Evolutionary conservation across 2,113 vertebrate genomes (phyloP).

Genomic region (Tautogolabrus adspersus): DNA sequence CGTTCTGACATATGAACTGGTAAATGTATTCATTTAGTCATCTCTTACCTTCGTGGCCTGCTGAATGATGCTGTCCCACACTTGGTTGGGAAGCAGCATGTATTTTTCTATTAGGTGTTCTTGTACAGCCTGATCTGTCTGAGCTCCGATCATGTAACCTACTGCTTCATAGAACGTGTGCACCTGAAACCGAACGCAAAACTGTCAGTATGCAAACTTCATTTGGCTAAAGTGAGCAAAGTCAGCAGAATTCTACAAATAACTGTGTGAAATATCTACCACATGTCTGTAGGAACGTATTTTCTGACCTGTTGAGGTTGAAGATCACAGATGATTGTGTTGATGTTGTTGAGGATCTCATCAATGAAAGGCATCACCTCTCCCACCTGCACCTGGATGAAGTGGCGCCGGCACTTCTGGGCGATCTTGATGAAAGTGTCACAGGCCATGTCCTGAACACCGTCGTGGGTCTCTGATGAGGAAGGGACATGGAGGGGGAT

Average conservation of each 20-base stretch:
- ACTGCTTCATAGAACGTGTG: slow-evolving; percentile 99
- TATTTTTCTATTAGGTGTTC: slow-evolving; percentile 99
- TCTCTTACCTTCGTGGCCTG: slow-evolving; percentile 94
- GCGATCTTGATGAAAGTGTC: slow-evolving; percentile 99
- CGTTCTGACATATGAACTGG: not conserved
- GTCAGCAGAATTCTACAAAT: not conserved
- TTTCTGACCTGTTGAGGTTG: slow-evolving; percentile 95
- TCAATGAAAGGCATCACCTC: slow-evolving; percentile 99
- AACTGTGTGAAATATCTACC: too few species aligned
- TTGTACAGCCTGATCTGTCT: slow-evolving; percentile 96
- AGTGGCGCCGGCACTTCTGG: slow-evolving; percentile 98
- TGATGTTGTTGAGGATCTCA: slow-evolving; percentile 99
- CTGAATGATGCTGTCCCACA: slow-evolving; percentile 99
- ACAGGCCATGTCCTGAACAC: slow-evolving; percentile 99
- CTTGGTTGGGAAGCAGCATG: slow-evolving; percentile 98
- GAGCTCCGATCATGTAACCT: slow-evolving; percentile 99
- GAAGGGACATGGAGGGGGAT: not conserved
- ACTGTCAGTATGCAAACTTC: not conserved
- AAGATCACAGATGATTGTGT: slow-evolving; percentile 99
- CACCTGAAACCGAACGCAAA: slow-evolving; percentile 82
- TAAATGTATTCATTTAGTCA: too few species aligned
- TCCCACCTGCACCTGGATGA: slow-evolving; percentile 98
- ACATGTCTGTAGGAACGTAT: not conserved
- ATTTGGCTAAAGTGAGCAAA: not conserved
- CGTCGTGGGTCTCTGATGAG: slow-evolving; percentile 94